phyloP scores from a whole-genome alignment of 2,113 vertebrate species.

The Cyrtonyx montezumae region DNA sequence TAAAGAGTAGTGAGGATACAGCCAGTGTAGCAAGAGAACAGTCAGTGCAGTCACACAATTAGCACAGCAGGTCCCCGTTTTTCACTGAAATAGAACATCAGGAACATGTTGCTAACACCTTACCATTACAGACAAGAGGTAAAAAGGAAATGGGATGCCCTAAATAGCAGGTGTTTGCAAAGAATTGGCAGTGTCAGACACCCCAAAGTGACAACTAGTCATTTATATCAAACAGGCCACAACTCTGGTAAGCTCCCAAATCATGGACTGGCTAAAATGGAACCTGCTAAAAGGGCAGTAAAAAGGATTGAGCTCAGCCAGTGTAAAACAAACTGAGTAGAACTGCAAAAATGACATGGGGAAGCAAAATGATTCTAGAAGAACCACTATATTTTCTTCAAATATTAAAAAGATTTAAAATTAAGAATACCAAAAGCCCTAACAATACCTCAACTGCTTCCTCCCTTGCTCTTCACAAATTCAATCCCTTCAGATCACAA shows the following conservation, averaged over 20 bases:
- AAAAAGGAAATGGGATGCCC: neutral
- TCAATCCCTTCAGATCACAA: neutral
- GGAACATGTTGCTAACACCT: neutral
- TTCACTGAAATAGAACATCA: neutral
- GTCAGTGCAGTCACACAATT: neutral
- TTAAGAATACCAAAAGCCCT: neutral
- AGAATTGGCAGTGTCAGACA: conserved; percentile 9
- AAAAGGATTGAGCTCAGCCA: neutral
- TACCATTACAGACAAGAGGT: neutral
- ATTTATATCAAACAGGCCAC: conserved; percentile 41
- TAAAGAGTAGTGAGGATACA: neutral
- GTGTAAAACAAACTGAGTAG: neutral
- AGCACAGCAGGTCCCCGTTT: neutral
- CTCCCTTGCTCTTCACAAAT: neutral
- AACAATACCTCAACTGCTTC: neutral
- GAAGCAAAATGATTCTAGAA: neutral
- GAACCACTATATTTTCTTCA: neutral
- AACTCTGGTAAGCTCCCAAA: neutral
- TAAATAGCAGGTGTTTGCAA: conserved; percentile 54
- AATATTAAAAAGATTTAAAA: neutral
- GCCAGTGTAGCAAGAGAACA: neutral
- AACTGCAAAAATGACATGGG: neutral
- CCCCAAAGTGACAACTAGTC: conserved; percentile 19
- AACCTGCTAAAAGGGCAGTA: conserved; percentile 22
- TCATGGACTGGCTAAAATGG: neutral